phyloP scores from a whole-genome alignment of 2,797 vertebrate species.

The Leptatherina wallacei region DNA sequence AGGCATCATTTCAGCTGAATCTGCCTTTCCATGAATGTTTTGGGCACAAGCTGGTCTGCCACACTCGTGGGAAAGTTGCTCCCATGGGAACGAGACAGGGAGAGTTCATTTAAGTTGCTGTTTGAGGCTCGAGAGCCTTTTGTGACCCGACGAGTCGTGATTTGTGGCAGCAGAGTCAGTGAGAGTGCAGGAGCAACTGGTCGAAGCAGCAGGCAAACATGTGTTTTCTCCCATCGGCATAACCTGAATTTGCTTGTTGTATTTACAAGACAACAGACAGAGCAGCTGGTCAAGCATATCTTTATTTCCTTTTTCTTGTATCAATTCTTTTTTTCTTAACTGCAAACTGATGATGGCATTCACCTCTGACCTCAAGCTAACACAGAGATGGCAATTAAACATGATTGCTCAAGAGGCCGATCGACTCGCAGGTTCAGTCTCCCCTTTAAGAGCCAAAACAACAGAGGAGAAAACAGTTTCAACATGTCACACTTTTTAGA shows the following conservation, averaged over 20 bases:
- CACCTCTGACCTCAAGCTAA: conserved; percentile 61
- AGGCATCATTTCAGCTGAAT: conserved; percentile 17
- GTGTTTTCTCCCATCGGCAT: conserved; percentile 56
- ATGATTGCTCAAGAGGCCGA: conserved; percentile 42
- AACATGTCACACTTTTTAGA: conserved; percentile 1
- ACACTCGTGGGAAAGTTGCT: conserved; percentile 54
- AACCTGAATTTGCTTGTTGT: conserved; percentile 37
- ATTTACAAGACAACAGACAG: neutral
- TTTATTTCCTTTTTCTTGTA: neutral
- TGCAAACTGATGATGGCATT: conserved; percentile 40
- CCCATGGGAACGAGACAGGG: conserved; percentile 44
- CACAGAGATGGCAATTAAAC: conserved; percentile 49
- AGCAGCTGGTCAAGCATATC: conserved; percentile 1
- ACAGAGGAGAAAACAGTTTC: conserved; percentile 48
- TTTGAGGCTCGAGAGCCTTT: conserved; percentile 42
- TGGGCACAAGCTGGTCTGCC: conserved; percentile 10
- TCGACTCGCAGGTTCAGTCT: conserved; percentile 22
- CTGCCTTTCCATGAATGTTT: conserved; percentile 21
- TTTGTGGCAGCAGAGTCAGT: conserved; percentile 60
- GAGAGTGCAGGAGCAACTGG: conserved; percentile 43
- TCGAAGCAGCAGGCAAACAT: conserved; percentile 56
- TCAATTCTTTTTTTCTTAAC: neutral
- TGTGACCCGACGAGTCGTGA: conserved; percentile 49
- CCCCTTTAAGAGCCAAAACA: conserved; percentile 34
- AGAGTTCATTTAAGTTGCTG: conserved; percentile 39